phyloP scores from a whole-genome alignment of 2,113 vertebrate species.

The Lipotes vexillifer region DNA sequence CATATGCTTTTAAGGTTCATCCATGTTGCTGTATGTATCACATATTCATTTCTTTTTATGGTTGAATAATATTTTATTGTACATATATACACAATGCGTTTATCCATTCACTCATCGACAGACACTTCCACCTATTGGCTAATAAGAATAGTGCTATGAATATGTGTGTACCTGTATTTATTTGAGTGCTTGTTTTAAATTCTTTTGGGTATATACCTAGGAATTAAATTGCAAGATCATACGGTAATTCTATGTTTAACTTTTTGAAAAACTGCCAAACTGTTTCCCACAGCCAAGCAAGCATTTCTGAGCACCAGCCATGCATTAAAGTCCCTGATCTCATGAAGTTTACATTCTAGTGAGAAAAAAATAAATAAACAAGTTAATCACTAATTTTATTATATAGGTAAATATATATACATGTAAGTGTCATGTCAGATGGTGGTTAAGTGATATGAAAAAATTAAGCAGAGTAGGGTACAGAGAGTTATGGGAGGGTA shows the following conservation, averaged over 20 bases:
- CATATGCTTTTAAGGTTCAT: background rate
- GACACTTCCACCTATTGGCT: background rate
- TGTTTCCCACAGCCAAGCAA: constrained; percentile 6
- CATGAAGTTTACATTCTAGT: background rate
- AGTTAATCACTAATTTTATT: background rate
- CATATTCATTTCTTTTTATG: background rate
- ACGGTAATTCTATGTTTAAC: background rate
- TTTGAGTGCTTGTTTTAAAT: background rate
- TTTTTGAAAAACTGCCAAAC: background rate
- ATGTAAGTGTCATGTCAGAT: background rate
- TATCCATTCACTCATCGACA: background rate
- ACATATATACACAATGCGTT: background rate
- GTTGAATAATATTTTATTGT: background rate
- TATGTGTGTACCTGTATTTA: background rate
- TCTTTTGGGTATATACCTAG: background rate
- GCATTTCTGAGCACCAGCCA: constrained; percentile 8
- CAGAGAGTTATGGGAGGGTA: background rate
- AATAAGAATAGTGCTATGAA: background rate
- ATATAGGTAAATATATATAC: background rate
- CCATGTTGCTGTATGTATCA: background rate
- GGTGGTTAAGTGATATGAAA: background rate
- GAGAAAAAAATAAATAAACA: background rate
- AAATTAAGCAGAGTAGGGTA: background rate
- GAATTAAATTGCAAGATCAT: background rate
- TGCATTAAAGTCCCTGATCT: background rate